A percentile compares a stretch with the other conserved stretches of the same genome.
These are phyloP conservation scores for Aporrectodea caliginosa DNA, from an alignment of 1,140 invertebrate species.

Conservation along the genomic window DNA sequence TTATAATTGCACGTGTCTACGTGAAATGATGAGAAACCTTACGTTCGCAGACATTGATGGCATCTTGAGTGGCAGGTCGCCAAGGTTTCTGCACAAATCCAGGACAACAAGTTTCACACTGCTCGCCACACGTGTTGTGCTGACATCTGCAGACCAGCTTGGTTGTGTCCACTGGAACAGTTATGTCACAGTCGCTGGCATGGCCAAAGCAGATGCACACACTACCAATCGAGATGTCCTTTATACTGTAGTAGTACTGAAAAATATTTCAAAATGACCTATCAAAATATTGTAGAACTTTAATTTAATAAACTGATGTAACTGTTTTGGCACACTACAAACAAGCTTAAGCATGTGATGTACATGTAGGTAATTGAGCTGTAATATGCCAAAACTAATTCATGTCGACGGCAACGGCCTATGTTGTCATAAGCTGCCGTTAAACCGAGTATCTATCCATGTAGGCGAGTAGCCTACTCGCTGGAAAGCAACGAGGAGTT, in stretches of 20 bases:
- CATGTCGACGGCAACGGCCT: no score
- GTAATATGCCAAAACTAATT: no score
- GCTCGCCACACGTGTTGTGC: conserved; percentile 92
- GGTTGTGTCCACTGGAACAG: conserved; percentile 70
- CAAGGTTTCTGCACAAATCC: conserved; percentile 75
- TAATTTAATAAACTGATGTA: no score
- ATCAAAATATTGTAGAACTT: no score
- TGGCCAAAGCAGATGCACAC: conserved; percentile 98
- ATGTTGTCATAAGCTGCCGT: no score
- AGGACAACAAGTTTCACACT: conserved; percentile 87
- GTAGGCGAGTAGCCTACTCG: no score
- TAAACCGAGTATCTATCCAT: no score
- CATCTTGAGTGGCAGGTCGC: conserved; percentile 60
- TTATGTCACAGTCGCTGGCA: conserved; percentile 87
- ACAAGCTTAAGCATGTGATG: neutral
- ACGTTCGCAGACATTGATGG: conserved; percentile 83
- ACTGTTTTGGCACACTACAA: no score
- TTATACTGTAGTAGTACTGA: conserved; percentile 98
- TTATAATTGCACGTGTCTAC: no score
- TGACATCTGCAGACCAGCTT: conserved; percentile 86
- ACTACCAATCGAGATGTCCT: conserved; percentile 96
- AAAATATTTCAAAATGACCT: conserved; percentile 12
- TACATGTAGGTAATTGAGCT: neutral
- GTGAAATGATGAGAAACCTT: conserved; percentile 58
- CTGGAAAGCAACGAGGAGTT: no score